Base-by-base conservation (phyloP, 2,888 invertebrate species). In the Ellobium chinense region DNA sequence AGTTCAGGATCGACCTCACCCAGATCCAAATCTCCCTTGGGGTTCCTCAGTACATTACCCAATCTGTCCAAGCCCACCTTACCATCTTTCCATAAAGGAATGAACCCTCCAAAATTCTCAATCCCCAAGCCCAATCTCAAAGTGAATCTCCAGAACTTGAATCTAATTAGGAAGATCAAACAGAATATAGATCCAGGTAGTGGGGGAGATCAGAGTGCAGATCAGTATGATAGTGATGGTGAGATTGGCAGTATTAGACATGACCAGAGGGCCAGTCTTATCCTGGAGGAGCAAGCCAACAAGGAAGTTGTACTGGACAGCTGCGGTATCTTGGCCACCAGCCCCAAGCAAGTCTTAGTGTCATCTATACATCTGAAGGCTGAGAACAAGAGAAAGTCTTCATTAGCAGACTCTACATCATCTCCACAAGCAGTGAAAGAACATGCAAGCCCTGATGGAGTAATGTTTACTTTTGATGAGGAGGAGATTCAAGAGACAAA, bases 61-160 rank as follows among this genome's bases (percentile, higher is more conserved):
- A 31, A 54, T 31, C 69, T 82, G 31, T 60, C 82, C 21, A 82
- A 79, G 54, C 72, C 74, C 29, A 68, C 73, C 65, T 54, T 79
- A n/a, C 56, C 79, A 37, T 39, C 54, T 58, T 39, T 65, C 46
- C 62, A 31, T 21, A 56, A 27, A 14, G 36, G 56, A 12, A n/a
- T 69, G 18, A 76, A 76, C 37, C 72, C 68, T 4, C 68, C 65
- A 14, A 78, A 65, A 65, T 72, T 72, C 39, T 37, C 63, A 24
- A 24, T 72, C 7, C 65, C 72, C 14, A 78, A 78, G 56, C 76
- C 79, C 31, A 70, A 82, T 37, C 83, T 83, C 18, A 84, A 82
- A 69, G 63, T 82, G 76, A 81, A 78, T 65, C 70, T 84, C 21
- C 78, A 84, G 81, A 97, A 96, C 92, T 93, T 97, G 58, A 96